Base-by-base conservation (phyloP, 92 coral and sea anemone species). In the Epizoanthus scotinus region DNA sequence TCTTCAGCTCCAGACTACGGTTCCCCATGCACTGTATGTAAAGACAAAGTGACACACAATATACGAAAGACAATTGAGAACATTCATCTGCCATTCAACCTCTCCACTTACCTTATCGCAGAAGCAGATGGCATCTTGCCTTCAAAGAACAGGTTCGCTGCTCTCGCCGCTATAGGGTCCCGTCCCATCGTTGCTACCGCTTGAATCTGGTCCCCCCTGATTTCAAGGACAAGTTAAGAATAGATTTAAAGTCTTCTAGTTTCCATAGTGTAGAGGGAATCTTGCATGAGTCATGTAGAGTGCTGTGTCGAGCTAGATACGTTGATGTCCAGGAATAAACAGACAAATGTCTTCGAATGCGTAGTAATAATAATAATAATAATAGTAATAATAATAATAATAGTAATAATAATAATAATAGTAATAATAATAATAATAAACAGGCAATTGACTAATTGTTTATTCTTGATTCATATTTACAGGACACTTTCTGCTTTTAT, bases 141-240 rank as follows among this genome's bases (percentile, higher is more conserved):
- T 67, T 92, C 97, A 82, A 83, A 94, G 70, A 94, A 79, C 44
- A 77, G 82, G 77, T 94, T 92, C 25, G 97, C 98, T 25, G 98
- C 98, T 63, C 87, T 91, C 10, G 98, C 94, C 3, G 90, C 92
- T 6, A 88, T 89, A 55, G 95, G 95, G 61, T 93, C 98, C 59
- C 91, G 89, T 13, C 97, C 98, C 93, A 94, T 74, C 61, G 97
- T 88, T 19, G 97, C 98, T 3, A 94, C 98, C 10, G 98, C 98
- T 27, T 88, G 83, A 31, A 92, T 84, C 13, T 78, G 78, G 62
- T 91, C 90, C 13, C 97, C 98, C 82, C 98, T 94, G 91, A 44
- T 75, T 54, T 18, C 24, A 24, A 38, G 42, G 73, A 49, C 6
- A 12, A 59, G 2, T 38, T 2, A 42, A 36, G 15, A 68, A 6